Evolutionary conservation across 1,140 invertebrate genomes (phyloP), one percentile per base, ranked within the genome.

Genomic region (Caenorhabditis inopinata): DNA sequence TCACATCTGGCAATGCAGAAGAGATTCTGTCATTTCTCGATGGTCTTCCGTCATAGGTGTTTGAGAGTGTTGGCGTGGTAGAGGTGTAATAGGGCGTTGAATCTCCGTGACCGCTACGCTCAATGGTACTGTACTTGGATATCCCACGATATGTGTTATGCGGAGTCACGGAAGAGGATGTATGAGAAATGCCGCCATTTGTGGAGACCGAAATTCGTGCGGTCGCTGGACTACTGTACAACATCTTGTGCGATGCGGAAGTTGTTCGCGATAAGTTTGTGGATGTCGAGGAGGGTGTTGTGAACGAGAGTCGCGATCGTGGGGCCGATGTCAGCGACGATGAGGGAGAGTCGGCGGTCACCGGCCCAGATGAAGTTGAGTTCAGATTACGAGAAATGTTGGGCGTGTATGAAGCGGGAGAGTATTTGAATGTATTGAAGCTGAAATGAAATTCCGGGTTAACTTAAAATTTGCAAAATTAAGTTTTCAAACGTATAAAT

Each of bases 361-460:
- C 12, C 58, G 58, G 38, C 58, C 58, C 58, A 68, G 58, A 38
- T 35, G 58, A 35, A 29, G 58, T 68, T n/a, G 58, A 38, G 27
- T 68, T 68, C 58, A 68, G 58, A 68, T 68, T 68, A 68, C 58
- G 58, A 38, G 58, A 68, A 32, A 68, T 68, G 58, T 68, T 68
- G 58, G 58, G 58, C 38, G 58, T 68, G 58, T 68, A 68, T 1
- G 58, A 68, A 7, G 58, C n/a, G 6, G 58, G 58, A 23, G 58
- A 68, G 32, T 68, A 68, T 68, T 68, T 68, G 58, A 68, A 68
- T n/a, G 58, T 68, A 32, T 68, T 68, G 58, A 68, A 68, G 58
- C 58, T 68, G 58, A 38, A 68, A 42, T 42, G 5, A 42, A 42
- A 42, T 42, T 42, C 14, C n/a, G n/a, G n/a, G n/a, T n/a, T n/a